These are phyloP conservation scores for Leptothorax acervorum DNA, from an alignment of 2,888 invertebrate genomes.

Conservation along the genomic window DNA sequence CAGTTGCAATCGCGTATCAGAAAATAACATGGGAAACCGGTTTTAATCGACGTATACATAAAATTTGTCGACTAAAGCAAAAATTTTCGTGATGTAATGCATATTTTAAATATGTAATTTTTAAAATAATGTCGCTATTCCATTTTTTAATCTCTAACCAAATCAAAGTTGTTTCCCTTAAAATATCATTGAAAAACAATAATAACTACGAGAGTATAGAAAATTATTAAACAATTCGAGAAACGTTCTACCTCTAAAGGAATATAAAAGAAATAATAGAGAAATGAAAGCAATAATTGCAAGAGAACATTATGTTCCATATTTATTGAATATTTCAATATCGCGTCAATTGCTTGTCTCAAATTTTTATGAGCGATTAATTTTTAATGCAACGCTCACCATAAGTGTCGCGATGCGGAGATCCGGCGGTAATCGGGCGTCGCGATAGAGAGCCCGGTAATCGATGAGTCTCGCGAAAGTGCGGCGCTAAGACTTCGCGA, in stretches of 20 bases:
- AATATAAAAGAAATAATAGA: neutral
- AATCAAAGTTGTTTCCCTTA: neutral
- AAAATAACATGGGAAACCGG: constrained; percentile 37
- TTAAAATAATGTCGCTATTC: neutral
- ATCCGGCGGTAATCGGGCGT: constrained; percentile 43
- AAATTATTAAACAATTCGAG: neutral
- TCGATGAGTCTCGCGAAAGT: constrained; percentile 42
- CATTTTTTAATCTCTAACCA: neutral
- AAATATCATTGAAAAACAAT: neutral
- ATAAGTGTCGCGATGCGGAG: neutral
- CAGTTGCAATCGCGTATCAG: constrained; percentile 50
- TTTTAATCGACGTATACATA: constrained; percentile 37
- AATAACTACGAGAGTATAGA: neutral
- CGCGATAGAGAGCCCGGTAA: constrained; percentile 37
- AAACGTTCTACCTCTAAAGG: neutral
- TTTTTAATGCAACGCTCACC: constrained; percentile 11
- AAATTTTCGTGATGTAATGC: constrained; percentile 6
- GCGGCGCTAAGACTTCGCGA: constrained; percentile 23
- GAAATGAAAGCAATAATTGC: neutral
- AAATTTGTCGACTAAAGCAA: neutral
- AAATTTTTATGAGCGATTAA: constrained; percentile 5
- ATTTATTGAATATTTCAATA: neutral
- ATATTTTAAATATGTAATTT: constrained; percentile 16
- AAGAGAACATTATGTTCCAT: neutral
- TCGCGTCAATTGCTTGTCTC: constrained; percentile 9